These are phyloP conservation scores for Hanleya hanleyi DNA, from an alignment of 2,888 invertebrate species.

Conservation along the genomic window DNA sequence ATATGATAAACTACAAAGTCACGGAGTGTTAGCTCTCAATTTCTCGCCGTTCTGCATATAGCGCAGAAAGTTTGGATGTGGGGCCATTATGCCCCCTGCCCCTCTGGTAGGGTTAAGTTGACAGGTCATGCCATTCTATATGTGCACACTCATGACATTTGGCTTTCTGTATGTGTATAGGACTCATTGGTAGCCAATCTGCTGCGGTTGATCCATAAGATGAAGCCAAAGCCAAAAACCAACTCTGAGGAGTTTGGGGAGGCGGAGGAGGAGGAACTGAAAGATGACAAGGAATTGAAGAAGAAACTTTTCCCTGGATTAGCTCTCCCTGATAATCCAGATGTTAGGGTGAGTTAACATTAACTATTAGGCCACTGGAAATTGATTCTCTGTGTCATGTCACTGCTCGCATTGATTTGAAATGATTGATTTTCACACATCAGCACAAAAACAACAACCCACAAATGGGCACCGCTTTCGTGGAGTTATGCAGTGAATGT, in stretches of 20 bases:
- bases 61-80: too few species aligned
- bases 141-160: too few species aligned
- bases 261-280: conserved; percentile 39
- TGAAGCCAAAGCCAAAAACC: conserved; percentile 79
- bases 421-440: too few species aligned
- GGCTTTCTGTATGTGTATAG: conserved; percentile 64
- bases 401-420: background rate
- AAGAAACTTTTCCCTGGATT: conserved; percentile 71
- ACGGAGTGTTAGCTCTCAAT: too few species aligned
- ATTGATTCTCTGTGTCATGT: background rate
- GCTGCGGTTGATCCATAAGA: conserved; percentile 94
- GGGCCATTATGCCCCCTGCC: too few species aligned
- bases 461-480: background rate
- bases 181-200: conserved; percentile 96
- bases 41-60: too few species aligned
- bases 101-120: background rate
- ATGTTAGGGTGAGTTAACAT: conserved; percentile 49
- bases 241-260: conserved; percentile 41
- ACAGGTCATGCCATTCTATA: too few species aligned
- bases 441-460: too few species aligned
- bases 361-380: background rate
- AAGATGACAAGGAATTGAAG: conserved; percentile 64
- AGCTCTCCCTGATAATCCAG: conserved; percentile 75
- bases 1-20: too few species aligned
- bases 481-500: too few species aligned